Percentiles rank a stretch among this genome's conserved stretches.
phyloP scores from a whole-genome alignment of 2,888 invertebrate genomes.

The Dusona sp. region DNA sequence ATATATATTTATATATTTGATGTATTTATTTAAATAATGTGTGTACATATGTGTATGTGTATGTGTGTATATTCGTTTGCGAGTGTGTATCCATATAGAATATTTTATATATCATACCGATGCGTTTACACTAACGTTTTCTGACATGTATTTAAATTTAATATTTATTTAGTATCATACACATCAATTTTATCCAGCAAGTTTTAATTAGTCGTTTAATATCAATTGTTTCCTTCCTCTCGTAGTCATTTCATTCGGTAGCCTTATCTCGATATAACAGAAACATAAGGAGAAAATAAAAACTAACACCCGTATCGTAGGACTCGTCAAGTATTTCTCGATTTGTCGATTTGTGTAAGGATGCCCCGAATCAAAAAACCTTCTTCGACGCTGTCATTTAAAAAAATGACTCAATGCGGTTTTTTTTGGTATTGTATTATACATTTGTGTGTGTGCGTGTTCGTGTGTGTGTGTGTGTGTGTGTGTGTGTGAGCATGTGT shows the following conservation, averaged over 20 bases:
- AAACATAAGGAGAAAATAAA: constrained; percentile 17
- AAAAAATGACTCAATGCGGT: not conserved
- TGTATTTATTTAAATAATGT: constrained; percentile 49
- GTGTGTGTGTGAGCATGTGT: no score
- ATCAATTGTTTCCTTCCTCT: constrained; percentile 50
- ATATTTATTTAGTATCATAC: constrained; percentile 79
- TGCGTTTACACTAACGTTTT: constrained; percentile 72
- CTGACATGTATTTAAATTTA: constrained; percentile 77
- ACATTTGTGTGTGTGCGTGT: constrained; percentile 65
- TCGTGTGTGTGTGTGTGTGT: no score
- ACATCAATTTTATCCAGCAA: constrained; percentile 80
- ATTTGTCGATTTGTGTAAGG: not conserved
- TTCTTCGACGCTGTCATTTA: not conserved
- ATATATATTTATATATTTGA: constrained; percentile 52
- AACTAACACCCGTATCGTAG: constrained; percentile 58
- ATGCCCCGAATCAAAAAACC: not conserved
- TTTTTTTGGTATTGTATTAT: constrained; percentile 76
- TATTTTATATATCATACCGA: constrained; percentile 59
- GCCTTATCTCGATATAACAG: constrained; percentile 9
- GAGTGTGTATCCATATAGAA: constrained; percentile 44
- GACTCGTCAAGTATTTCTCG: constrained; percentile 20
- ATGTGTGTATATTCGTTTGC: not conserved
- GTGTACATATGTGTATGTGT: not conserved
- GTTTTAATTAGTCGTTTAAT: constrained; percentile 69
- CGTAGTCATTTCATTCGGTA: constrained; percentile 9